Evolutionary conservation across 2,888 invertebrate genomes (phyloP), one percentile per base, ranked within the genome.

Genomic region (Sialis fuliginosa): DNA sequence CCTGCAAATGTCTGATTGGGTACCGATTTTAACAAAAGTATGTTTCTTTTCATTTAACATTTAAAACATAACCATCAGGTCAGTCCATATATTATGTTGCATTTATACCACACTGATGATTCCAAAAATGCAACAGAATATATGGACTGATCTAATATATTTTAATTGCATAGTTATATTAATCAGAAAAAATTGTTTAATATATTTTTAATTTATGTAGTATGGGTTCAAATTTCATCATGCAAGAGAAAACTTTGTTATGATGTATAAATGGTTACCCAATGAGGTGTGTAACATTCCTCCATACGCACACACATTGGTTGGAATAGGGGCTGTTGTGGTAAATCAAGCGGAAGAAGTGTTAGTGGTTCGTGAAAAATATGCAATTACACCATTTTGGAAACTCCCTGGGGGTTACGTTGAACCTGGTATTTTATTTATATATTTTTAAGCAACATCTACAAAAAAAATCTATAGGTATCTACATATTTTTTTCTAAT

Each of bases 391-490:
- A 33, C 67, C 73, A 4, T 74, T 77, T 57, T 93, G 90, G 90
- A 93, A 93, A 67, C 67, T 93, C 6, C 93, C 95, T 10, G 93
- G 95, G 46, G 93, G 93, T 45, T 86, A 85, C 66, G 86, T 88
- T 12, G 86, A 92, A 62, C 81, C 81, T 65, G 80, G 87, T 84
- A 64, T 57, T 54, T 42, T 45, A 10, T 39, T 3, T 44, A 33
- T 33, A 12, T 37, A 35, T 35, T n/a, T 22, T 31, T 9, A 10
- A 39, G 6, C 33, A 35, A 33, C 42, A 10, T 42, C 2, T n/a
- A 44, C 41, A 35, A 45, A 33, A 48, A 40, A 10, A 48, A 39
- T 7, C 2, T n/a, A 4, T 2, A 40, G 8, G 8, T 12, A n/a
- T 4, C 13, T 8, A n/a, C 5, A 13, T 35, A 9, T 8, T n/a